Evolutionary conservation across 2,888 invertebrate genomes (phyloP).

Genomic region (Pyrocoelia pectoralis): DNA sequence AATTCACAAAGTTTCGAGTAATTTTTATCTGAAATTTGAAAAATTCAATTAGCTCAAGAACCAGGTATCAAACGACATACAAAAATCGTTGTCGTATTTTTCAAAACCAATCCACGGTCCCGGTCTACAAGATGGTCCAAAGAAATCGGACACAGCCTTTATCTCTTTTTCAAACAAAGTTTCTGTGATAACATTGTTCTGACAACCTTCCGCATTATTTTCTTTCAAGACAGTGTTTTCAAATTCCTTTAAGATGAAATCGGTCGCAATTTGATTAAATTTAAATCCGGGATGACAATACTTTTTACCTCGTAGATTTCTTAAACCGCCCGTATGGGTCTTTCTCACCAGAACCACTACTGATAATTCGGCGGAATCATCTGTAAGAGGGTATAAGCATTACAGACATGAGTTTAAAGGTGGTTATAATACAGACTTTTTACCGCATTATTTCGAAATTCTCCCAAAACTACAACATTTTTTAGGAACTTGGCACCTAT

Average conservation of each 20-base stretch:
- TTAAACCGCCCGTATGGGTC: slow-evolving; percentile 60
- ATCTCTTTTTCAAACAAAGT: slow-evolving; percentile 67
- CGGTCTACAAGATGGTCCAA: slow-evolving; percentile 76
- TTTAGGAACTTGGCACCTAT: slow-evolving; percentile 61
- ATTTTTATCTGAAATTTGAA: slow-evolving; percentile 25
- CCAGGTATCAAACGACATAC: slow-evolving; percentile 60
- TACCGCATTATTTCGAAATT: slow-evolving; percentile 47
- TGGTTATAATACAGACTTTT: not conserved
- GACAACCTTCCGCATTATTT: slow-evolving; percentile 41
- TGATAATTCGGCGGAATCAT: slow-evolving; percentile 61
- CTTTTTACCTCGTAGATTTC: slow-evolving; percentile 62
- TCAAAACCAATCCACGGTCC: slow-evolving; percentile 68
- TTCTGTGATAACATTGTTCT: slow-evolving; percentile 41
- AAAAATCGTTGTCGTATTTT: slow-evolving; percentile 60
- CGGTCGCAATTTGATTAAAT: slow-evolving; percentile 65
- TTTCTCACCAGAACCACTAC: slow-evolving; percentile 67
- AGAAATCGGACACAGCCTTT: slow-evolving; percentile 68
- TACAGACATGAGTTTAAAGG: not conserved
- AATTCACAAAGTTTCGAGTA: slow-evolving; percentile 62
- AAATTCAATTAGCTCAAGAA: not conserved
- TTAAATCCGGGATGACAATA: slow-evolving; percentile 74
- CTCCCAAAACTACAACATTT: slow-evolving; percentile 61
- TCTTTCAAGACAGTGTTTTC: slow-evolving; percentile 56
- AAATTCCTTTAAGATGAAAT: slow-evolving; percentile 67
- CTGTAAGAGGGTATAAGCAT: slow-evolving; percentile 26